Evolutionary conservation across 2,113 vertebrate species (phyloP), one percentile per base, ranked within the genome.

Genomic region (Phrynocephalus versicolor): DNA sequence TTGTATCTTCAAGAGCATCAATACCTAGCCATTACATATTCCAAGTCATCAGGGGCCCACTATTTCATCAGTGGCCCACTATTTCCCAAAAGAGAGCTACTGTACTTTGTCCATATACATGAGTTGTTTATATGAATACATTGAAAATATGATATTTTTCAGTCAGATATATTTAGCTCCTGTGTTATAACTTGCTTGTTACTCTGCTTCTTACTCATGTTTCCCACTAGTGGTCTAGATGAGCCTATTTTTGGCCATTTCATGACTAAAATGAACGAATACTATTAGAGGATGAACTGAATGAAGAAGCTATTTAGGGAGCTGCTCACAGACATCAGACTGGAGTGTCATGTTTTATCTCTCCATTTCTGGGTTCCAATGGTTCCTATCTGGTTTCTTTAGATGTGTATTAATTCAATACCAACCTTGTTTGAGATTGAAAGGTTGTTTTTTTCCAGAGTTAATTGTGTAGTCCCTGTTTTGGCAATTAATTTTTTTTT

Each of bases 331-430:
- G 25, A 86, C 57, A 70, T 6, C 51, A 84, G 67, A 83, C 19
- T 79, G 82, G 60, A 41, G 33, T 37, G 16, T 71, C 81, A 72
- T 79, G 79, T 45, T 37, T 0, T 60, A 70, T 75, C 39, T 89
- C 35, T 88, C 85, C 81, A 89, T 72, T 84, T 71, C 86, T 69
- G 33, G 16, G 35, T 88, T 65, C 79, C 89, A 89, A 51, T 76
- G 27, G 13, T 87, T 58, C 78, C 7, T 81, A 85, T 30, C 51
- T 87, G 65, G 86, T 79, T 41, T 85, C 27, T 92, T 91, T 79
- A 65, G 71, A 84, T 82, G 87, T 21, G 85, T 39, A 79, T 57
- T 27, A 27, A 12, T 55, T 73, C 58, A 86, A 64, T 69, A 81
- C 0, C n/a, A 65, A 86, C 72, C 23, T 79, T 45, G 57, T 25